Evolutionary conservation across 2,797 vertebrate species (phyloP), one percentile per base, ranked within the genome.

Genomic region (Acanthornis magna): DNA sequence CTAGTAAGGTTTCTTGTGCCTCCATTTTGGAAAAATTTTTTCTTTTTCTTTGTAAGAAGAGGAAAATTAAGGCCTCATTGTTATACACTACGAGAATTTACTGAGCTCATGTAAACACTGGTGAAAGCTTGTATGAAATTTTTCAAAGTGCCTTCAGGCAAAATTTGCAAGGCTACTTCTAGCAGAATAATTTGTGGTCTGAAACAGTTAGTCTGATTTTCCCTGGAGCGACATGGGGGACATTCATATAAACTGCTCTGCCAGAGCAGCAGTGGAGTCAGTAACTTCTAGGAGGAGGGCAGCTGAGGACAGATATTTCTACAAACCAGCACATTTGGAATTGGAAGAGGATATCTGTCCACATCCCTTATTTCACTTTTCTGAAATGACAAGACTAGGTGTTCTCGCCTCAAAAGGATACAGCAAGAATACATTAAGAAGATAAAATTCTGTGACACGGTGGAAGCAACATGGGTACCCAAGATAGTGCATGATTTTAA

Each of bases 131-230:
- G 7, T 50, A 80, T 55, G 65, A 88, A 75, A 74, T 75, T 80
- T 93, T 29, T 85, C 29, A 63, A 85, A 27, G 5, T 78, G 43
- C 88, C 89, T 88, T 78, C 43, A 68, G 88, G 93, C 34, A 91
- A 91, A 91, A 94, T 88, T 91, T 95, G 34, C 45, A 77, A 83
- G 54, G n/a, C 75, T 88, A 58, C 45, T 87, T 91, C 60, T 61
- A 80, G 34, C 5, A 83, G 72, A 85, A 85, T 85, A 85, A 93
- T 68, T 85, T 25, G 50, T 88, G 65, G 75, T 83, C 75, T 89
- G 73, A 92, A 93, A 77, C 8, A 65, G 38, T 92, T 80, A 77
- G 30, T 47, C 25, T 77, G 65, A 84, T 84, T 93, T 92, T 91
- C 47, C 50, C 73, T 85, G 43, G 30, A 55, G 66, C 0, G 0